These are phyloP conservation scores for Aramus guarauna DNA, from an alignment of 2,113 vertebrate genomes.

Conservation along the genomic window DNA sequence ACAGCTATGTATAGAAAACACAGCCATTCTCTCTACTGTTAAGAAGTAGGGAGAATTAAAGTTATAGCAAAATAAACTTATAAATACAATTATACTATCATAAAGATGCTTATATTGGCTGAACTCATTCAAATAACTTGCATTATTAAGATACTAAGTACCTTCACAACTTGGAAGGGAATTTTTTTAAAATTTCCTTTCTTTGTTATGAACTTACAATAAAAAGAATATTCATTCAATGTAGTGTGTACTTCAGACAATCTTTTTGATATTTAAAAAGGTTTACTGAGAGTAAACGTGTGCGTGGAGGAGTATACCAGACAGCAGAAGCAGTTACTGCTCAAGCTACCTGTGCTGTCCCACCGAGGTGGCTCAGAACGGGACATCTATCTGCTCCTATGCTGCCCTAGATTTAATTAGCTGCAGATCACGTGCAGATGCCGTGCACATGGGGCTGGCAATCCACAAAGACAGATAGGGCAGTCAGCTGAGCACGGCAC, in stretches of 20 bases:
- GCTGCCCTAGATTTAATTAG: neutral
- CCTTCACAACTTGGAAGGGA: neutral
- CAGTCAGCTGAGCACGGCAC: neutral
- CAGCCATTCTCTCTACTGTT: neutral
- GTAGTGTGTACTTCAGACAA: neutral
- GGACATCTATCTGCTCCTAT: neutral
- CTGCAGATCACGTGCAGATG: neutral
- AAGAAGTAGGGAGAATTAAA: neutral
- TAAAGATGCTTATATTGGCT: neutral
- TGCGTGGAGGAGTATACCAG: neutral
- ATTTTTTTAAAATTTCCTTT: neutral
- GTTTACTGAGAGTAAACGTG: neutral
- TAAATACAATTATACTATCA: neutral
- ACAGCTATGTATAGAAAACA: neutral
- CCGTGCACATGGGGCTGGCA: accelerated
- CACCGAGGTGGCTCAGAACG: neutral
- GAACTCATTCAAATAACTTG: neutral
- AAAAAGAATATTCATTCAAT: neutral
- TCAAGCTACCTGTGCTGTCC: neutral
- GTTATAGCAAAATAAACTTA: neutral
- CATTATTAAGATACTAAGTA: neutral
- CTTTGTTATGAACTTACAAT: neutral
- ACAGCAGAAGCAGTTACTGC: neutral
- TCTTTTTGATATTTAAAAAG: neutral
- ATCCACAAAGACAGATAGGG: neutral